Evolutionary conservation across 2,888 invertebrate species (phyloP).

Genomic region (Coronaproctus castanopsis): DNA sequence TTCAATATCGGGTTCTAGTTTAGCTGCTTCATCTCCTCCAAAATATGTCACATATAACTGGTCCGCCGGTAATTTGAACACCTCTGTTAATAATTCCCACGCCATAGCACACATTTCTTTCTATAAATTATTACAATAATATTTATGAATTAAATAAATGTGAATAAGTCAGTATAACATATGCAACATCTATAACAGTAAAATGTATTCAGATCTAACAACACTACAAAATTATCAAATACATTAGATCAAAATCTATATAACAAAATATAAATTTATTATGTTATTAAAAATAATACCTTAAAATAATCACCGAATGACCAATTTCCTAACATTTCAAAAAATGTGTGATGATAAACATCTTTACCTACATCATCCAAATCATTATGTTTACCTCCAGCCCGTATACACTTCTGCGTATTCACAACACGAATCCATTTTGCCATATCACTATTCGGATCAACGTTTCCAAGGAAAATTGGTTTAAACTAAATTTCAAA

Average conservation of each 20-base stretch:
- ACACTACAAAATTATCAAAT: too few species aligned
- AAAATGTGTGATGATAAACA: conserved; percentile 98
- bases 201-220: too few species aligned
- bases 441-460: conserved; percentile 89
- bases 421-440: conserved; percentile 75
- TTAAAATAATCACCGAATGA: conserved; percentile 99
- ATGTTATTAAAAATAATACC: too few species aligned
- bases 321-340: conserved; percentile 99
- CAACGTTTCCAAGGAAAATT: conserved; percentile 86
- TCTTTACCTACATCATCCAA: conserved; percentile 99
- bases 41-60: conserved; percentile 96
- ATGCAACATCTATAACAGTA: too few species aligned
- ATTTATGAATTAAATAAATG: neutral
- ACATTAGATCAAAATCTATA: too few species aligned
- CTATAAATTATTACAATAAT: conserved; percentile 25
- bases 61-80: conserved; percentile 56
- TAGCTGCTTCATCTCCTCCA: conserved; percentile 66
- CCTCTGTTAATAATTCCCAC: conserved; percentile 81
- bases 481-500: conserved; percentile 58
- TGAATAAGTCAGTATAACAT: neutral
- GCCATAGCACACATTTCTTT: conserved; percentile 93
- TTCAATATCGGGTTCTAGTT: conserved; percentile 77
- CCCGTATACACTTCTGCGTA: conserved; percentile 96
- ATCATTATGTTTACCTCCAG: conserved; percentile 99
- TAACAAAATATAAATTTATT: too few species aligned